Evolutionary conservation across 2,113 vertebrate species (phyloP), one percentile per base, ranked within the genome.

Genomic region (Galbula dea): DNA sequence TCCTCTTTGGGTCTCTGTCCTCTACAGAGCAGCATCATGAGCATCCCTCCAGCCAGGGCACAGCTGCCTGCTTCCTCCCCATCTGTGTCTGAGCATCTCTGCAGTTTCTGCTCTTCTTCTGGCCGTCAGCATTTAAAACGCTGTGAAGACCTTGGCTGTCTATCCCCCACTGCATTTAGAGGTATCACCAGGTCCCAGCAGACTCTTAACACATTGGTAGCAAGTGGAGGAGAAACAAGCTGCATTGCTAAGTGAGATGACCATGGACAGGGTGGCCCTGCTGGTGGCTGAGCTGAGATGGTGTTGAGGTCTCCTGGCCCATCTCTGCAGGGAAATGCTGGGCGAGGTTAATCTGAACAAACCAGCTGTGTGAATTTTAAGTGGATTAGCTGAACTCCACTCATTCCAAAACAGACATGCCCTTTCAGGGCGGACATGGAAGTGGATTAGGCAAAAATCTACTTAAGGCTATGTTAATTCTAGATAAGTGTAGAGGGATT

Each of bases 391-490:
- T 61, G 72, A 95, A 89, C 82, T 78, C 58, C 7, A 4, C 87
- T 82, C 5, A 5, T 63, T 94, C 84, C 74, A 39, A 82, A 89
- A 59, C 61, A 85, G 84, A 57, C 1, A 6, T 0, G 24, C 87
- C 78, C 84, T 95, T 92, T 76, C 0, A 15, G 78, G 78, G 62
- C 0, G 1, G 41, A n/a, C 10, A 6, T 59, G 74, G 52, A 86
- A 89, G 84, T 72, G 89, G 89, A 95, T 96, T 94, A 96, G 89
- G 87, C 84, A 93, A 89, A 91, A 94, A 89, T 85, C 93, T 93
- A 3, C 78, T 91, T 93, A 93, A 75, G 29, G 41, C 78, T 82
- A 78, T 1, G 1, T 79, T 96, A 91, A 91, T 92, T 95, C 84
- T 48, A 52, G 91, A 21, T 69, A 63, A 94, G 54, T 34, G 62